phyloP scores from a whole-genome alignment of 2,113 vertebrate genomes.

The Oxyruncus cristatus region DNA sequence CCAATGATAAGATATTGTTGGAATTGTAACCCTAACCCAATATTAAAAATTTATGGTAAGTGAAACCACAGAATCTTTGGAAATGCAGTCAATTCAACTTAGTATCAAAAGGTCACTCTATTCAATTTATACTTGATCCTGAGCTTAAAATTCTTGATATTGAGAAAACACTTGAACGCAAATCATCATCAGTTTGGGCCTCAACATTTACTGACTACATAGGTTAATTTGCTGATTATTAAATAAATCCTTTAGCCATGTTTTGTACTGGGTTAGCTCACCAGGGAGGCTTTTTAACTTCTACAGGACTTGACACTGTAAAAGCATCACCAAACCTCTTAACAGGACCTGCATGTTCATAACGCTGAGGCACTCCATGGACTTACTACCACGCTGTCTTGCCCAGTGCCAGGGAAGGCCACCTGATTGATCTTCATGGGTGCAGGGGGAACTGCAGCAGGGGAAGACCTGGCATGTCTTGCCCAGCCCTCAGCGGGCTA shows the following conservation, averaged over 20 bases:
- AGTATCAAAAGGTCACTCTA: slow-evolving; percentile 85
- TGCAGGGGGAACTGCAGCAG: neutral
- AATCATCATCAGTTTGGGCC: slow-evolving; percentile 78
- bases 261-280: neutral
- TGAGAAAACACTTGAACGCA: slow-evolving; percentile 85
- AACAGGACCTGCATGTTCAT: neutral
- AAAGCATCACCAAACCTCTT: slow-evolving; percentile 54
- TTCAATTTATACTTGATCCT: slow-evolving; percentile 86
- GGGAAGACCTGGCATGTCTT: neutral
- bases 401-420: neutral
- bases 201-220: slow-evolving; percentile 77
- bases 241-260: slow-evolving; percentile 82
- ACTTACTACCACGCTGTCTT: neutral
- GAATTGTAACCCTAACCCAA: neutral
- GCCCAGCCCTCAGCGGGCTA: neutral
- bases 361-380: neutral
- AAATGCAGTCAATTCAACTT: slow-evolving; percentile 87
- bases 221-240: slow-evolving; percentile 86
- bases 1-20: slow-evolving; percentile 53
- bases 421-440: neutral
- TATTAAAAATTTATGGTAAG: slow-evolving; percentile 84
- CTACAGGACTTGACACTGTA: slow-evolving; percentile 59
- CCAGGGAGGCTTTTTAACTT: neutral
- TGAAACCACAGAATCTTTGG: slow-evolving; percentile 85
- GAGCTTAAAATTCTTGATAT: slow-evolving; percentile 57